Evolutionary conservation across 1,140 invertebrate genomes (phyloP).

Genomic region (Tetragnatha versicolor): DNA sequence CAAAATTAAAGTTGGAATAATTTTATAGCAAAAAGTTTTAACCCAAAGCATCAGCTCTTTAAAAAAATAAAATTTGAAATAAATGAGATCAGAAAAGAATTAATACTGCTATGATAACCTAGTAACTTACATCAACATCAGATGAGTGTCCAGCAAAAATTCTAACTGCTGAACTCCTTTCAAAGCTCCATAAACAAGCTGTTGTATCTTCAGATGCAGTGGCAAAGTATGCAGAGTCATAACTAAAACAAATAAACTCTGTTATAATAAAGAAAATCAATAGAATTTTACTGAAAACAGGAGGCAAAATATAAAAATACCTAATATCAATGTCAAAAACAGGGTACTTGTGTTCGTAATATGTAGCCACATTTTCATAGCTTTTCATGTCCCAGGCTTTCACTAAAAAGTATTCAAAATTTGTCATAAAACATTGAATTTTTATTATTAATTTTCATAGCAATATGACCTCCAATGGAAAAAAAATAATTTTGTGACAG

Average conservation of each 20-base stretch:
- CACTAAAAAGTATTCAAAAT: constrained; percentile 58
- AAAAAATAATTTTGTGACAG: too few species aligned
- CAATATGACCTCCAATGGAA: too few species aligned
- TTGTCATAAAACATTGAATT: too few species aligned
- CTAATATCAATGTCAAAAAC: constrained; percentile 83
- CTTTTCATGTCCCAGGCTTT: constrained; percentile 63
- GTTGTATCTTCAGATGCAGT: constrained; percentile 86
- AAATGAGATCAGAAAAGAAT: too few species aligned
- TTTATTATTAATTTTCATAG: too few species aligned
- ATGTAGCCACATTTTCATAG: constrained; percentile 62
- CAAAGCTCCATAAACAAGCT: constrained; percentile 84
- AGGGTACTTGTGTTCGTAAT: constrained; percentile 82
- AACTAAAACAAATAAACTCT: neutral
- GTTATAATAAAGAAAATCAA: neutral
- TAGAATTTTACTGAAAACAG: neutral
- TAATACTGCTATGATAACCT: too few species aligned
- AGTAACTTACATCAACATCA: constrained; percentile 75
- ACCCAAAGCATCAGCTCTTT: too few species aligned
- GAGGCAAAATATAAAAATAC: constrained; percentile 63
- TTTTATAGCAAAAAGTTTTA: too few species aligned
- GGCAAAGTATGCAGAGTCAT: constrained; percentile 72
- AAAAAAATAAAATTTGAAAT: too few species aligned
- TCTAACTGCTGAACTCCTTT: constrained; percentile 78
- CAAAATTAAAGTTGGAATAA: too few species aligned
- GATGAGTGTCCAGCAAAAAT: constrained; percentile 83